Evolutionary conservation across 1,140 invertebrate species (phyloP).

Genomic region (Drosophila miranda): DNA sequence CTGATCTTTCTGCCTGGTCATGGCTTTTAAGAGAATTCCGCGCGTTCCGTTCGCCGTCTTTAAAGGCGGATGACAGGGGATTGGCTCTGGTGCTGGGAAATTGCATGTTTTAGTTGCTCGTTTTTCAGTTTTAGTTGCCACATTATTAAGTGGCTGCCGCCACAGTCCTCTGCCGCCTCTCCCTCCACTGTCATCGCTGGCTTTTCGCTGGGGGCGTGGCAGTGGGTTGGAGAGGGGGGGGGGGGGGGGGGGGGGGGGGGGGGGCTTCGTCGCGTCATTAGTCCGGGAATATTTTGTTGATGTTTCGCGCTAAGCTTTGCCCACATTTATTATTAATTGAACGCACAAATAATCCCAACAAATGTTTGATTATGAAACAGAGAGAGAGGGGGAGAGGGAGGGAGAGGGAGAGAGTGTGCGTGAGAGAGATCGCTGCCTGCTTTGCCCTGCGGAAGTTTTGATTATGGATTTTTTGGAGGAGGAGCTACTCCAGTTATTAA

Average conservation of each 20-base stretch:
- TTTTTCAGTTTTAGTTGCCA: constrained; percentile 39
- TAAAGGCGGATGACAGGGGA: constrained; percentile 63
- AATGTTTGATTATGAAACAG: constrained; percentile 26
- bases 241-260: no score
- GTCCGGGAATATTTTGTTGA: constrained; percentile 41
- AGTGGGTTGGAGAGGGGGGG: no score
- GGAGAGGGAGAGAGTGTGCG: no score
- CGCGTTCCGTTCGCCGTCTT: constrained; percentile 27
- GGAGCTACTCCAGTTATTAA: not conserved
- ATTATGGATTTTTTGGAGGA: constrained; percentile 26
- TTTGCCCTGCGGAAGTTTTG: constrained; percentile 30
- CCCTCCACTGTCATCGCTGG: constrained; percentile 19
- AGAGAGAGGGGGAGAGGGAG: no score
- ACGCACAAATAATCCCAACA: constrained; percentile 27
- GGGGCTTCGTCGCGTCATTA: constrained; percentile 40
- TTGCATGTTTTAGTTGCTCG: constrained; percentile 61
- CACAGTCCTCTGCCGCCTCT: not conserved
- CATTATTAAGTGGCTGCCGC: constrained; percentile 55
- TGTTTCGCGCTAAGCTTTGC: constrained; percentile 29
- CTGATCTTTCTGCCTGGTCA: constrained; percentile 53
- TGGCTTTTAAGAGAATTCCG: constrained; percentile 72
- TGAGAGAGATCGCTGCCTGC: no score
- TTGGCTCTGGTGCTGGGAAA: no score
- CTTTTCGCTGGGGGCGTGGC: no score
- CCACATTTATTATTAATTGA: constrained; percentile 53